A percentile compares a stretch with the other conserved stretches of the same genome.
Conservation (phyloP, 2,888 invertebrate genomes). For the Orthosia cruda region DNA sequence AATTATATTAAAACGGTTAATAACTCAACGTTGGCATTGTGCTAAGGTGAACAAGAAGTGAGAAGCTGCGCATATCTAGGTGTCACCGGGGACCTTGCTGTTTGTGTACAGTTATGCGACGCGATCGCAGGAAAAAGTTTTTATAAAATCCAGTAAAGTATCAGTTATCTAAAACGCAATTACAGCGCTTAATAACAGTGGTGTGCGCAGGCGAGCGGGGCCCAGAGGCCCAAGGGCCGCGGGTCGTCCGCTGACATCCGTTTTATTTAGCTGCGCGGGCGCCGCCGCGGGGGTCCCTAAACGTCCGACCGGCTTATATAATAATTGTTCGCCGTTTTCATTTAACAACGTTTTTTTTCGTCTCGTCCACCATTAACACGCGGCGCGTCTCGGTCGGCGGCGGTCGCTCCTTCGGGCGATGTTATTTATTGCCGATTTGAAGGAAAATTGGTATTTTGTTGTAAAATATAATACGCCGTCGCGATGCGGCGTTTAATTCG, state of each 20-base stretch:
- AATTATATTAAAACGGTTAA: slow-evolving; percentile 45
- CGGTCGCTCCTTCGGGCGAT: slow-evolving; percentile 82
- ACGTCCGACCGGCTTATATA: slow-evolving; percentile 73
- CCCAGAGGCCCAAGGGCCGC: slow-evolving; percentile 23
- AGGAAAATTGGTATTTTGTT: slow-evolving; percentile 86
- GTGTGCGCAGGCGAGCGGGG: slow-evolving; percentile 13
- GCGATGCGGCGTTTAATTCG: slow-evolving; percentile 67
- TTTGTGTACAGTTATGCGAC: slow-evolving; percentile 16
- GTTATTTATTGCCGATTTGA: slow-evolving; percentile 87
- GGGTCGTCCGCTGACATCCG: slow-evolving; percentile 60
- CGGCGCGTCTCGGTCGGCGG: slow-evolving; percentile 77
- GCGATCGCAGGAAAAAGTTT: slow-evolving; percentile 36
- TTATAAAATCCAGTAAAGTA: slow-evolving; percentile 52
- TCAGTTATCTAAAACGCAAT: slow-evolving; percentile 61
- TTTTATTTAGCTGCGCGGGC: slow-evolving; percentile 53
- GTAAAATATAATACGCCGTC: slow-evolving; percentile 78
- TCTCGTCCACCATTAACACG: slow-evolving; percentile 79
- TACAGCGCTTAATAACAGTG: slow-evolving; percentile 52
- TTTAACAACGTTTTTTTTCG: slow-evolving; percentile 77
- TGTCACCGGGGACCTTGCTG: slow-evolving; percentile 21
- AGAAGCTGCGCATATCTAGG: not conserved
- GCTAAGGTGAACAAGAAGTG: slow-evolving; percentile 34
- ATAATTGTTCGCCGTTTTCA: slow-evolving; percentile 86
- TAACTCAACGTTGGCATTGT: slow-evolving; percentile 37
- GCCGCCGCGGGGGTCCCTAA: slow-evolving; percentile 72